These are phyloP conservation scores for Falco biarmicus DNA, from an alignment of 2,797 vertebrate species.

Conservation along the genomic window DNA sequence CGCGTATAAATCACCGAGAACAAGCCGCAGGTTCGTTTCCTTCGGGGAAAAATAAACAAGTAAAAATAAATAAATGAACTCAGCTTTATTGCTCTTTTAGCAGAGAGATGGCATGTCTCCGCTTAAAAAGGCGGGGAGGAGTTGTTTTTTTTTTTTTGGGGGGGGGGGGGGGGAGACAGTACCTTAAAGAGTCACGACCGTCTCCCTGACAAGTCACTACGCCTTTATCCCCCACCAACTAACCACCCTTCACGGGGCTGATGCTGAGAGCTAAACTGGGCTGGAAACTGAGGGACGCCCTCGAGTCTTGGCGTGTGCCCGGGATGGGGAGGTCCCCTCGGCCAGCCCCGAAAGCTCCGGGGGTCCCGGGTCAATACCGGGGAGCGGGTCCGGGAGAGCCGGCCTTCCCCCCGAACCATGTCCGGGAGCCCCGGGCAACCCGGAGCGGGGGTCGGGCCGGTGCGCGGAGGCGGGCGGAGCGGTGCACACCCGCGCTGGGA, in stretches of 20 bases:
- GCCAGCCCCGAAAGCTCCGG: neutral
- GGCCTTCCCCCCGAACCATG: no score
- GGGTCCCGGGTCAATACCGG: neutral
- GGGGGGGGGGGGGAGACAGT: neutral
- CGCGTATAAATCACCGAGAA: neutral
- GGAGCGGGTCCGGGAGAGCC: no score
- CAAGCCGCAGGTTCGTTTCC: neutral
- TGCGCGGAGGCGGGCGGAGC: neutral
- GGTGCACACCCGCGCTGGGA: neutral
- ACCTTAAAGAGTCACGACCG: conserved; percentile 43
- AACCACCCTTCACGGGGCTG: conserved; percentile 65
- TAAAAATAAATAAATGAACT: neutral
- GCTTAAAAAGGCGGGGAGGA: neutral
- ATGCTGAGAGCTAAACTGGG: conserved; percentile 57
- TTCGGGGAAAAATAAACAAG: conserved; percentile 3
- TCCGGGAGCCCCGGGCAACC: neutral
- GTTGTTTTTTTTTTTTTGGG: no score
- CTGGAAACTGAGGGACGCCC: conserved; percentile 47
- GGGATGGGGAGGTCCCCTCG: neutral
- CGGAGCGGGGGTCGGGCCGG: neutral
- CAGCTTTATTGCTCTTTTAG: neutral
- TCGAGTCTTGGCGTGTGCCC: conserved; percentile 19
- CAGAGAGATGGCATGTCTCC: neutral
- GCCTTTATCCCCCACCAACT: conserved; percentile 71
- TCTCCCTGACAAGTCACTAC: conserved; percentile 63